Evolutionary conservation across 2,113 vertebrate species (phyloP).

Genomic region (Delphinapterus leucas): DNA sequence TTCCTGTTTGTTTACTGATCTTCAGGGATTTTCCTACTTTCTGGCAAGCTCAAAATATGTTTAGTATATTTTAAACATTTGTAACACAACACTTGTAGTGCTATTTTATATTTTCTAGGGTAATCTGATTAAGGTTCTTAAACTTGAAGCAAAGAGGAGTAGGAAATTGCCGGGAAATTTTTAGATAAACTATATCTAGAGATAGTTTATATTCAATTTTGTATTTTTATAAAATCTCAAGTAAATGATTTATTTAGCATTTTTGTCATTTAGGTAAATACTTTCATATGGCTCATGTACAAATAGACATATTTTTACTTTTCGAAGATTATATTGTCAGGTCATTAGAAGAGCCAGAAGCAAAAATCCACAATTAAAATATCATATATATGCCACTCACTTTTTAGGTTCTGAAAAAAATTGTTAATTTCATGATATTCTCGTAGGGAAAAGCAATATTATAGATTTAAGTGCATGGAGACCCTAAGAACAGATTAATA

Average conservation of each 20-base stretch:
- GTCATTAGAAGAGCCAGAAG: neutral
- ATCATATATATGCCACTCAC: neutral
- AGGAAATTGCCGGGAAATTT: neutral
- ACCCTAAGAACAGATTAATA: constrained; percentile 3
- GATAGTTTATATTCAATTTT: constrained; percentile 7
- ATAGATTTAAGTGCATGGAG: constrained; percentile 5
- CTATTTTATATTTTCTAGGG: neutral
- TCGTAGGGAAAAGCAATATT: neutral
- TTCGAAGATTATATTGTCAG: neutral
- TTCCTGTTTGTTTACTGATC: neutral
- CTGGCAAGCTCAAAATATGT: neutral
- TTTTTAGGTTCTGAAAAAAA: neutral
- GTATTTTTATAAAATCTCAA: neutral
- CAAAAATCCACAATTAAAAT: neutral
- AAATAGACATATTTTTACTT: neutral
- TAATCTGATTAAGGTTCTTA: neutral
- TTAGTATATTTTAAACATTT: neutral
- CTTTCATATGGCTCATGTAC: neutral
- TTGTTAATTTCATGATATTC: neutral
- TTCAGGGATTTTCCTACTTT: neutral
- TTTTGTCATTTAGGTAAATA: constrained; percentile 14
- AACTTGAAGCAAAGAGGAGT: neutral
- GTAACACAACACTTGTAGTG: neutral
- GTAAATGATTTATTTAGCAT: neutral
- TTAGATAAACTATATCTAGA: neutral